phyloP scores from a whole-genome alignment of 2,797 vertebrate genomes.

The Sebastes trivittatus region DNA sequence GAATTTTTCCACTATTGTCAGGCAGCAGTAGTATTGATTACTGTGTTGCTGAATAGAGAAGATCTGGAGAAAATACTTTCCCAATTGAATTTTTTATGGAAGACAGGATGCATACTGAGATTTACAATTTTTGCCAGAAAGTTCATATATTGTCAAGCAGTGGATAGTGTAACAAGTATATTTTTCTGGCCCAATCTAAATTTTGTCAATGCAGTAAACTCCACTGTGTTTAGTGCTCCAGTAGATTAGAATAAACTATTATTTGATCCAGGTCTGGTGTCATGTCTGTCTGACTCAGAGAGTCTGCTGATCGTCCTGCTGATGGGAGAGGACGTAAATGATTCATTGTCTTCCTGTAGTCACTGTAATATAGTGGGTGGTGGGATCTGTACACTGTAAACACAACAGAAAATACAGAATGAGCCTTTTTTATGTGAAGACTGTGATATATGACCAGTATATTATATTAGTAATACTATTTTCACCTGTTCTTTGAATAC shows the following conservation, averaged over 20 bases:
- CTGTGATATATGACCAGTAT: not conserved
- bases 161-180: no score
- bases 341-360: not conserved
- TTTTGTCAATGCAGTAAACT: not conserved
- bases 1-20: not conserved
- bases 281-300: not conserved
- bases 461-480: constrained; percentile 32
- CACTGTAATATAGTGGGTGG: not conserved
- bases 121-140: not conserved
- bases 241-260: not conserved
- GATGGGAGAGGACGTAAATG: not conserved
- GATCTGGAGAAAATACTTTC: not conserved
- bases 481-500: constrained; percentile 28
- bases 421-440: not conserved
- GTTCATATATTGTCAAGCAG: not conserved
- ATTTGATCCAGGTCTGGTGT: constrained; percentile 3
- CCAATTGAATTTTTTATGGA: not conserved
- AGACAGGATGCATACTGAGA: not conserved
- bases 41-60: not conserved
- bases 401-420: not conserved
- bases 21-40: not conserved
- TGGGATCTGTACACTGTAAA: not conserved
- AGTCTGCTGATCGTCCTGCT: not conserved
- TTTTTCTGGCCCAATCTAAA: not conserved
- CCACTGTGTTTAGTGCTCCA: not conserved